Conservation (phyloP, 1,140 invertebrate genomes). For the Hetaerina americana region DNA sequence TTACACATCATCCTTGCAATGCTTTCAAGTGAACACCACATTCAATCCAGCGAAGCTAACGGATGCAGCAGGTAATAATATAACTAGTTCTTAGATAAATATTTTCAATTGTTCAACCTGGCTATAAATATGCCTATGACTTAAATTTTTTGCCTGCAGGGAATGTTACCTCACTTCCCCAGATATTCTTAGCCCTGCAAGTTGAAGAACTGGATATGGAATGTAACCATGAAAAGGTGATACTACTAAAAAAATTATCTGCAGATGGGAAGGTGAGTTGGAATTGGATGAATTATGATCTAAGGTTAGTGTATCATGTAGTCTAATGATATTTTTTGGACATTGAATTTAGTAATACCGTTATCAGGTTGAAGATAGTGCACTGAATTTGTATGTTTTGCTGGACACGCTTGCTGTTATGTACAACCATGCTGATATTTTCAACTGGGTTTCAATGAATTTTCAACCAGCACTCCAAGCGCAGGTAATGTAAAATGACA, state of each 20-base stretch:
- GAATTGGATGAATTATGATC: too few species aligned
- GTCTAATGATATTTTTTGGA: constrained; percentile 9
- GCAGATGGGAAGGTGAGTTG: constrained; percentile 56
- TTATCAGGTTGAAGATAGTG: constrained; percentile 46
- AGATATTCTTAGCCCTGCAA: constrained; percentile 47
- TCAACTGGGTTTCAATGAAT: background rate
- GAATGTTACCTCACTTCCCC: constrained; percentile 21
- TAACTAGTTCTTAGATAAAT: background rate
- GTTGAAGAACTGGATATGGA: constrained; percentile 48
- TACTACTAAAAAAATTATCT: constrained; percentile 50
- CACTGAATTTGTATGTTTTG: constrained; percentile 49
- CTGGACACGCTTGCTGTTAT: constrained; percentile 50
- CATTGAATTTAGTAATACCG: constrained; percentile 11
- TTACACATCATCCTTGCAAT: constrained; percentile 30
- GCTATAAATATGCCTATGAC: background rate
- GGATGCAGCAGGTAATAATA: background rate
- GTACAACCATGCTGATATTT: constrained; percentile 50
- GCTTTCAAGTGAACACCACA: constrained; percentile 37
- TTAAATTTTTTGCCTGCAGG: background rate
- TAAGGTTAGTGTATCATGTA: too few species aligned
- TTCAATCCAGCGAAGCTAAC: constrained; percentile 19
- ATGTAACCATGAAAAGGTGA: constrained; percentile 42
- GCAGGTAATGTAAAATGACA: constrained; percentile 1
- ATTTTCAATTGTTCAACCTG: constrained; percentile 1
- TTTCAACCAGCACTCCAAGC: background rate